These are phyloP conservation scores for Poecile montanus DNA, from an alignment of 2,797 vertebrate species.

Conservation along the genomic window DNA sequence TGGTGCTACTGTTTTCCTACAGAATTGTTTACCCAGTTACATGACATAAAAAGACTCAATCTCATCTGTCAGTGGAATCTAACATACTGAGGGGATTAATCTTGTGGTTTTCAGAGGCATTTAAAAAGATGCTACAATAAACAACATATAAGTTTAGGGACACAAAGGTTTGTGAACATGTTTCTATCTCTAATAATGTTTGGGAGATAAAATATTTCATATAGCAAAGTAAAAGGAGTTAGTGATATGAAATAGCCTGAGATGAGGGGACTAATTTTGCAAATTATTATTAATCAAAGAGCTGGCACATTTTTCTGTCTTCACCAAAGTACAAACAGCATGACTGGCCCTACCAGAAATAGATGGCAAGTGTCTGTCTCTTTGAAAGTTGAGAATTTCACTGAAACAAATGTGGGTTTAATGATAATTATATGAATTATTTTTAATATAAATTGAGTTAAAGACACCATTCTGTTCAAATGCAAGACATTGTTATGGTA, in stretches of 20 bases:
- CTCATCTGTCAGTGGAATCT: not conserved
- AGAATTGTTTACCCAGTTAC: constrained; percentile 23
- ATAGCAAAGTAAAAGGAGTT: constrained; percentile 9
- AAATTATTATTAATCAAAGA: constrained; percentile 11
- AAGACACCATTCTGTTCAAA: not conserved
- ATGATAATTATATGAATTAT: not conserved
- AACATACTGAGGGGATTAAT: not conserved
- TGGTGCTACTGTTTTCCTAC: not conserved
- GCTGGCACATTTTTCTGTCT: not conserved
- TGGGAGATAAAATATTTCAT: not conserved
- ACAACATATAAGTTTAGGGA: not conserved
- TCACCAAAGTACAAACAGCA: not conserved
- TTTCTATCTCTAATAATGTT: not conserved
- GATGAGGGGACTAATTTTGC: not conserved
- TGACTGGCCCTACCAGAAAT: not conserved
- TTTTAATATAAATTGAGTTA: not conserved
- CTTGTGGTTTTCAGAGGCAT: not conserved
- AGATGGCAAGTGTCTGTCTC: not conserved
- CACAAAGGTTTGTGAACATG: not conserved
- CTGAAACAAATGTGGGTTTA: not conserved
- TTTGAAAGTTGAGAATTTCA: not conserved
- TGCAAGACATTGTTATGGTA: not conserved
- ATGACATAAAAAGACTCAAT: not conserved
- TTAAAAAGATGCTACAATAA: not conserved
- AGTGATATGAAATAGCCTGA: not conserved